Evolutionary conservation across 2,888 invertebrate species (phyloP).

Genomic region (Acronicta aceris): DNA sequence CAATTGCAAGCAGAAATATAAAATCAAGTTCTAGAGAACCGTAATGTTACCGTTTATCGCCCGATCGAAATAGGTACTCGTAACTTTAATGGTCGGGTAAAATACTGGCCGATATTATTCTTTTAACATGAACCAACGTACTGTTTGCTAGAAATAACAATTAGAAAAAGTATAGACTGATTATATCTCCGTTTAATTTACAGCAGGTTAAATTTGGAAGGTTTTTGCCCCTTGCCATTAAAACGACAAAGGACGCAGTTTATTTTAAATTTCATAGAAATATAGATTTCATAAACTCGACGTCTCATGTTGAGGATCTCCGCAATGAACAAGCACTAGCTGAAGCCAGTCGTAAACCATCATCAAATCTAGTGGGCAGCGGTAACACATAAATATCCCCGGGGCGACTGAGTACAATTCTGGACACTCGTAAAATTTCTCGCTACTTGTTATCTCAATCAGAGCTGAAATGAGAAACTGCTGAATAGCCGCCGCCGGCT

Average conservation of each 20-base stretch:
- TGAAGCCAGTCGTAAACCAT: constrained; percentile 48
- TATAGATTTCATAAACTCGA: constrained; percentile 24
- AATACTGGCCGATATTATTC: constrained; percentile 36
- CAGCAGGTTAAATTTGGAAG: constrained; percentile 28
- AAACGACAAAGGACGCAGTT: constrained; percentile 16
- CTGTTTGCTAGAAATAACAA: constrained; percentile 12
- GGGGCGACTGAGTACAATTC: constrained; percentile 62
- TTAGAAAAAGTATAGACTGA: constrained; percentile 18
- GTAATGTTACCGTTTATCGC: constrained; percentile 45
- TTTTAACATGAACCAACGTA: constrained; percentile 23
- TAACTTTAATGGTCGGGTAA: constrained; percentile 41
- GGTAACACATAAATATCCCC: constrained; percentile 59
- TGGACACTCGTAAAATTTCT: constrained; percentile 74
- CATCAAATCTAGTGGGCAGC: constrained; percentile 57
- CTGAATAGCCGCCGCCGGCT: constrained; percentile 46
- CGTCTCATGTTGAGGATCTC: constrained; percentile 5
- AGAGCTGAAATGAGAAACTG: constrained; percentile 61
- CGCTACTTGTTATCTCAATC: constrained; percentile 71
- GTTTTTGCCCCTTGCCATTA: constrained; percentile 26
- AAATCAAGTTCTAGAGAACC: constrained; percentile 41
- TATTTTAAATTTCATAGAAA: constrained; percentile 13
- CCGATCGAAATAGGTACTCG: constrained; percentile 26
- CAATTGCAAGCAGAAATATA: constrained; percentile 27
- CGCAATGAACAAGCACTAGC: constrained; percentile 21
- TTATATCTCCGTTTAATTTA: constrained; percentile 31